A percentile compares a stretch with the other conserved stretches of the same genome.
These are phyloP conservation scores for Percopsis transmontana DNA, from an alignment of 2,113 vertebrate genomes.

Conservation along the genomic window DNA sequence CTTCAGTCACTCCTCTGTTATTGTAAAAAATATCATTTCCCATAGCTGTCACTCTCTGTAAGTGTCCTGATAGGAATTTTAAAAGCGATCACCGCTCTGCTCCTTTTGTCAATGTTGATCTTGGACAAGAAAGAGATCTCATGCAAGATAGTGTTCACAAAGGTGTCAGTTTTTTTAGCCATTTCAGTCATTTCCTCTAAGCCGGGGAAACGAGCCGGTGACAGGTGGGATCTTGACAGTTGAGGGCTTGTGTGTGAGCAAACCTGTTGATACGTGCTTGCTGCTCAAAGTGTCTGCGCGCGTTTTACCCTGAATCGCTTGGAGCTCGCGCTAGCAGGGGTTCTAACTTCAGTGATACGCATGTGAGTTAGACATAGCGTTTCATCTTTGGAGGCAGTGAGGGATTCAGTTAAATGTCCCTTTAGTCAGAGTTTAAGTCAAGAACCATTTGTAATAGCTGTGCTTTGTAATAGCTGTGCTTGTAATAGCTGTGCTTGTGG, in stretches of 20 bases:
- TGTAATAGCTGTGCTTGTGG: no score
- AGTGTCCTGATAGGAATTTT: slow-evolving; percentile 19
- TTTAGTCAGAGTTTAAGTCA: no score
- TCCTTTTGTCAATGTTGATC: slow-evolving; percentile 32
- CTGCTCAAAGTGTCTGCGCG: slow-evolving; percentile 21
- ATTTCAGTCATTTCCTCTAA: slow-evolving; percentile 29
- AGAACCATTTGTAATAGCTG: no score
- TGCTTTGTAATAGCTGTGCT: no score
- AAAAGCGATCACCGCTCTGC: neutral
- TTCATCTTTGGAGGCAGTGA: no score
- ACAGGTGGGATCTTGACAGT: slow-evolving; percentile 56
- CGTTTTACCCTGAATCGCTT: slow-evolving; percentile 4
- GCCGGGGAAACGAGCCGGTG: slow-evolving; percentile 37
- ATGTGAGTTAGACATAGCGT: no score
- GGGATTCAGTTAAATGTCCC: no score
- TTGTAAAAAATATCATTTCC: slow-evolving; percentile 25
- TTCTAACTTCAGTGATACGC: no score
- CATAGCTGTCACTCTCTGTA: slow-evolving; percentile 5
- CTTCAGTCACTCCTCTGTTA: neutral
- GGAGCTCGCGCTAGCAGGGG: neutral
- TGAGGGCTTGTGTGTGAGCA: slow-evolving; percentile 41
- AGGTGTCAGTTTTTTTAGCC: slow-evolving; percentile 36
- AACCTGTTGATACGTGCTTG: slow-evolving; percentile 44
- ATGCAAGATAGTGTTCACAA: slow-evolving; percentile 37
- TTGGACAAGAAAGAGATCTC: slow-evolving; percentile 24